Percentiles rank a stretch among this genome's conserved stretches.
Evolutionary conservation across 2,113 vertebrate genomes (phyloP).

Genomic region (Vanacampus margaritifer): DNA sequence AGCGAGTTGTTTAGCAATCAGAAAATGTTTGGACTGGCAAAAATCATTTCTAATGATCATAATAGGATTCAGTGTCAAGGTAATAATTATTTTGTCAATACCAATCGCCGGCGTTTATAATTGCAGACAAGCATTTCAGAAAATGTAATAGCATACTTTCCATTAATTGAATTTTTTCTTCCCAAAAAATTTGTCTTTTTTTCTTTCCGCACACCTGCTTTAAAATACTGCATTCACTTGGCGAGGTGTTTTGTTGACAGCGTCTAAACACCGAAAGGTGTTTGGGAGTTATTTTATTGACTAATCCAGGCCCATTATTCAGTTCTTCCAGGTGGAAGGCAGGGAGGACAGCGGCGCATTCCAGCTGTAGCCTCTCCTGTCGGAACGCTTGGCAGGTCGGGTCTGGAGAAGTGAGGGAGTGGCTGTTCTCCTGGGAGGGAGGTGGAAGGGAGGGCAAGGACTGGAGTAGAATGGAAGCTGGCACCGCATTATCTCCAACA

Average conservation of each 20-base stretch:
- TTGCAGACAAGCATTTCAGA: constrained; percentile 55
- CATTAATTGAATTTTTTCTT: constrained; percentile 64
- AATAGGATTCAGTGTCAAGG: constrained; percentile 33
- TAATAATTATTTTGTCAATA: constrained; percentile 61
- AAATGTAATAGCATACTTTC: constrained; percentile 58
- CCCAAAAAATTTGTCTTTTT: constrained; percentile 55
- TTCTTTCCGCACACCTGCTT: constrained; percentile 27
- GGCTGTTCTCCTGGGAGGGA: constrained; percentile 65
- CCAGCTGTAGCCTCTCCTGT: constrained; percentile 80
- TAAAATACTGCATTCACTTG: constrained; percentile 44
- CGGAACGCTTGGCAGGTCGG: constrained; percentile 79
- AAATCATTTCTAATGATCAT: constrained; percentile 24
- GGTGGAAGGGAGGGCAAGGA: constrained; percentile 81
- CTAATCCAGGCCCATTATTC: constrained; percentile 68
- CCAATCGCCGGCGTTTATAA: constrained; percentile 53
- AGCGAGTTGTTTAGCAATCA: constrained; percentile 14
- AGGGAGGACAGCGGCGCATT: constrained; percentile 78
- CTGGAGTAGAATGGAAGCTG: constrained; percentile 92
- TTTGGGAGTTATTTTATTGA: constrained; percentile 57
- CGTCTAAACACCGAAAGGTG: constrained; percentile 49
- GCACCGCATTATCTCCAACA: constrained; percentile 96
- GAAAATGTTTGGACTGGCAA: constrained; percentile 8
- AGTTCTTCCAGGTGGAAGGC: constrained; percentile 71
- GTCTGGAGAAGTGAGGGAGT: constrained; percentile 76
- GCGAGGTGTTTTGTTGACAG: constrained; percentile 48